Evolutionary conservation across 2,113 vertebrate species (phyloP), one percentile per base, ranked within the genome.

Genomic region (Rhinoderma darwinii): DNA sequence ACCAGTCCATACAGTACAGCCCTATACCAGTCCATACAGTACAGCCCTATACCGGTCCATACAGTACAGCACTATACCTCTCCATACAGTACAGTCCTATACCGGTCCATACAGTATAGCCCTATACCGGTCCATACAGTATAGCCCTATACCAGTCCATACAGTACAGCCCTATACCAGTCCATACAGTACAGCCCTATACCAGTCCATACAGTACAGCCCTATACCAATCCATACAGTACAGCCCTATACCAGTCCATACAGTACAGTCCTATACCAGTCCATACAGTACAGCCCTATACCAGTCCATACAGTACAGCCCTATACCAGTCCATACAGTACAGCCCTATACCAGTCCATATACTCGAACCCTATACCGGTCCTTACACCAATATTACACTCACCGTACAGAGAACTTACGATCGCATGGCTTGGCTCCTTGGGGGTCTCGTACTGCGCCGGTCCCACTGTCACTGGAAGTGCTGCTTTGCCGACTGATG

Each of bases 401-500:
- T n/a, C n/a, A n/a, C n/a, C n/a, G n/a, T n/a, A n/a, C n/a, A n/a
- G 35, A 22, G 32, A 14, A 95, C 95, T 95, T 93, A 96, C 95
- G 92, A n/a, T 95, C 94, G 76, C 89, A 90, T 0, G 94, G 90
- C 12, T 91, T 94, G 84, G 96, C 94, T 54, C 85, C 92, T 86
- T 91, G 94, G 22, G 87, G 86, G 0, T 98, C 97, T n/a, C 96
- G 94, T 72, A 93, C 87, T 0, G 91, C 77, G 0, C 93, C 89
- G 51, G 93, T 86, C 0, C 93, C 92, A 0, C 90, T 93, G 37
- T 98, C 96, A 0, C 96, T 96, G 78, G 97, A 97, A 8, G 92
- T 92, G 91, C 91, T 94, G 92, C 94, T 96, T 73, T 96, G 96
- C 25, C 94, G 95, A 90, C 91, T 95, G 85, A 95, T 39, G 1